Percentiles rank a stretch among this genome's conserved stretches.
Evolutionary conservation across 2,797 vertebrate species (phyloP).

Genomic region (Myripristis murdjan): DNA sequence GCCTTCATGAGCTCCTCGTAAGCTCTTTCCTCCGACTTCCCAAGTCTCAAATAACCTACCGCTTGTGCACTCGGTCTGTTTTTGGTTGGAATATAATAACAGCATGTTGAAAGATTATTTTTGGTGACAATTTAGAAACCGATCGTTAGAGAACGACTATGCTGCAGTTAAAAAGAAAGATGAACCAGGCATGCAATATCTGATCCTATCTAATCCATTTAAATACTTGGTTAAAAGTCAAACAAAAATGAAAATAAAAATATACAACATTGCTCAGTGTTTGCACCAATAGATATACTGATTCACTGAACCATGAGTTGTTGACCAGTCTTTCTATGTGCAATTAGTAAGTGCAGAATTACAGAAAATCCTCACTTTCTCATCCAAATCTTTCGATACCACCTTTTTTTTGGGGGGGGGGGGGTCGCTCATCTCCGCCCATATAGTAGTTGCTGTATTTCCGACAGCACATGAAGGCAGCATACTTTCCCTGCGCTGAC

Average conservation of each 20-base stretch:
- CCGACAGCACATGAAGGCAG: conserved; percentile 37
- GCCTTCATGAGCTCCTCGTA: conserved; percentile 51
- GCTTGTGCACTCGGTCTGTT: no score
- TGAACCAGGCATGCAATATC: not conserved
- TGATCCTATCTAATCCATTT: not conserved
- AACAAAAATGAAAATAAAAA: not conserved
- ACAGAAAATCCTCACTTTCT: not conserved
- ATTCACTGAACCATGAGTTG: no score
- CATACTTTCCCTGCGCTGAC: conserved; percentile 68
- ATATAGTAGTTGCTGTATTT: conserved; percentile 2
- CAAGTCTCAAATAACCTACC: no score
- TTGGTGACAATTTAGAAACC: no score
- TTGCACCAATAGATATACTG: not conserved
- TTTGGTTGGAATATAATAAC: no score
- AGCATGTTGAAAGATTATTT: no score
- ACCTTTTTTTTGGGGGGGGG: no score
- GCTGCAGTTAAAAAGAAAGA: not conserved
- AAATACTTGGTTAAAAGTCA: not conserved
- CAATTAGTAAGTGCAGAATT: no score
- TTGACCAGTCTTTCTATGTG: no score
- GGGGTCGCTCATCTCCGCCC: not conserved
- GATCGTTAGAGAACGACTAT: no score
- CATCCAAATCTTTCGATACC: not conserved
- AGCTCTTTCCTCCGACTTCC: not conserved
- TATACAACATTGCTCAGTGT: not conserved